Conservation (phyloP, 2,113 vertebrate genomes). For the Mobula hypostoma region DNA sequence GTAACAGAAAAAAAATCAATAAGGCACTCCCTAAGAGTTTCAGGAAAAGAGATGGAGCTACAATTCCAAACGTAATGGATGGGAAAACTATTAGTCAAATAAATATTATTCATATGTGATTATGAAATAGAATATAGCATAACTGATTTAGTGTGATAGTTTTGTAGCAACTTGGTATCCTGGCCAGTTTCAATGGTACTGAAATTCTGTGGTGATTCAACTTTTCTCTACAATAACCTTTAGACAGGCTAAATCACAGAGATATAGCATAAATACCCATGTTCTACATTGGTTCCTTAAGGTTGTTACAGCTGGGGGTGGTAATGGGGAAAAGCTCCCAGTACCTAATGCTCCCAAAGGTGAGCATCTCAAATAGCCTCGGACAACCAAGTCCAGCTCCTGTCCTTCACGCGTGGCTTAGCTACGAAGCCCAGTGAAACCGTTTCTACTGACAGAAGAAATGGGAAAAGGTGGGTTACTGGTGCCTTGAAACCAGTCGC, state of each 20-base stretch:
- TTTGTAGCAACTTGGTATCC: not conserved
- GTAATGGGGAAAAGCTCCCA: too few species aligned
- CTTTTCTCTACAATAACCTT: not conserved
- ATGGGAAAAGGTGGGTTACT: too few species aligned
- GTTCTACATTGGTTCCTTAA: not conserved
- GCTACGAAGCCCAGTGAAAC: too few species aligned
- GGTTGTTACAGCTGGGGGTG: too few species aligned
- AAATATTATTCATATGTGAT: not conserved
- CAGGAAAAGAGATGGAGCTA: not conserved
- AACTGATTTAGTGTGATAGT: not conserved
- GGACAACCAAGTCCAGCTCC: too few species aligned
- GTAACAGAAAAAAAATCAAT: not conserved
- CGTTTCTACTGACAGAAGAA: too few species aligned
- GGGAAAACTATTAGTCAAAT: not conserved
- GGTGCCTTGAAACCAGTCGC: too few species aligned
- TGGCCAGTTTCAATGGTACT: not conserved
- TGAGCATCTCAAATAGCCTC: too few species aligned
- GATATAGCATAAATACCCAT: not conserved
- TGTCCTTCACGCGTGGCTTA: too few species aligned
- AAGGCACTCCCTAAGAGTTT: not conserved
- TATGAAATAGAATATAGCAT: not conserved
- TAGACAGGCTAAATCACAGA: not conserved
- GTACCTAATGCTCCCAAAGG: too few species aligned
- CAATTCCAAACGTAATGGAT: not conserved
- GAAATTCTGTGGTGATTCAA: not conserved